Base-by-base conservation (phyloP, 1,140 invertebrate species). In the Rhynchophorus ferrugineus region DNA sequence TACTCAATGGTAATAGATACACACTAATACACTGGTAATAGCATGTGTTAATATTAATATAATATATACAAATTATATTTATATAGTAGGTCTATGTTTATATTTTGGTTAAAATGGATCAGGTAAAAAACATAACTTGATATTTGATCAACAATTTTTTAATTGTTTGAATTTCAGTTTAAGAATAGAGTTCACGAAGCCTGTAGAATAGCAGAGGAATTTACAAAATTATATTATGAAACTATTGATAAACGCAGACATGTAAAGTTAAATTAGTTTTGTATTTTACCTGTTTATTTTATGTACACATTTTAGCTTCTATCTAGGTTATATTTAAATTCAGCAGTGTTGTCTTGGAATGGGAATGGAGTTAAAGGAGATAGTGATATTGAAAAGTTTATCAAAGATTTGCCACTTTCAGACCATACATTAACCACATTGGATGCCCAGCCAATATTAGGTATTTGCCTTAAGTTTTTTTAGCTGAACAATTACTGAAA, bases 261-360 rank as follows among this genome's bases (percentile, higher is more conserved):
- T 73, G 81, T 89, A 75, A 76, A 77, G 77, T 57, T 53, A 19
- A 14, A 33, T 49, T 54, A 59, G 5, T 18, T 51, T 7, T 45
- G 17, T 41, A 45, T 47, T 13, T 36, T 3, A 16, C 7, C 2
- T 13, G 13, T 8, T 41, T 18, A 41, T 3, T 18, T 5, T 19
- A 16, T 5, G n/a, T 20, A 17, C 11, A n/a, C 1, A 8, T 41
- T 74, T 73, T 61, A 87, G 84, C 64, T 82, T 58, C 80, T 91
- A 57, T 77, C 79, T 0, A 83, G 83, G 60, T 69, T 92, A 16
- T 94, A 92, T 60, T 66, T 90, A 57, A 85, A 91, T 37, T 80
- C 78, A 19, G 88, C 81, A n/a, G 71, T 81, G 17, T 69, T 91
- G 38, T 81, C 88, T 19, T 94, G 88, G 89, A 91, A 92, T 75